phyloP scores from a whole-genome alignment of 2,113 vertebrate genomes.

The Oryzias javanicus region DNA sequence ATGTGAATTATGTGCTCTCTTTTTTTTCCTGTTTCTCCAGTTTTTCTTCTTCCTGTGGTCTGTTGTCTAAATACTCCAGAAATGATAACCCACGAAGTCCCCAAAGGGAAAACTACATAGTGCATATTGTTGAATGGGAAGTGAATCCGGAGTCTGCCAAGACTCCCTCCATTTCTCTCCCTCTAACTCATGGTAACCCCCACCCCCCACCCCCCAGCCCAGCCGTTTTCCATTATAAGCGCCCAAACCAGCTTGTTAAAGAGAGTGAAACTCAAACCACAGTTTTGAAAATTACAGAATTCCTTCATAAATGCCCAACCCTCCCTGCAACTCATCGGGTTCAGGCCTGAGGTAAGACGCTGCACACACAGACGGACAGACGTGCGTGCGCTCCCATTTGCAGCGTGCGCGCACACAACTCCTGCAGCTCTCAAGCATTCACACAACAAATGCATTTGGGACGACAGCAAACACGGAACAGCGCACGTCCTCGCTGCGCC shows the following conservation, averaged over 20 bases:
- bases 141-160: constrained; percentile 45
- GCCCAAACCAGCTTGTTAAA: constrained; percentile 78
- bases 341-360: constrained; percentile 62
- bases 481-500: constrained; percentile 18
- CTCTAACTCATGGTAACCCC: constrained; percentile 14
- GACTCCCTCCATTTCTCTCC: constrained; percentile 19
- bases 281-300: constrained; percentile 78
- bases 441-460: neutral
- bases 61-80: constrained; percentile 15
- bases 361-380: constrained; percentile 1
- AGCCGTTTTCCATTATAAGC: constrained; percentile 79
- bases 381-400: neutral
- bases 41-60: constrained; percentile 4
- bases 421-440: neutral
- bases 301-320: constrained; percentile 73
- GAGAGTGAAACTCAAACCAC: constrained; percentile 76
- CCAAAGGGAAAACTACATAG: constrained; percentile 34
- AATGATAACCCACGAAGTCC: constrained; percentile 30
- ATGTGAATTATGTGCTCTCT: neutral
- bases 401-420: neutral
- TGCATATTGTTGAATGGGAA: constrained; percentile 57
- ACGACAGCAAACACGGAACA: neutral
- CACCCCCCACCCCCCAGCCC: constrained; percentile 37
- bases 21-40: neutral
- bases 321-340: constrained; percentile 48